Evolutionary conservation across 2,888 invertebrate genomes (phyloP), one percentile per base, ranked within the genome.

Genomic region (Diarsia brunnea): DNA sequence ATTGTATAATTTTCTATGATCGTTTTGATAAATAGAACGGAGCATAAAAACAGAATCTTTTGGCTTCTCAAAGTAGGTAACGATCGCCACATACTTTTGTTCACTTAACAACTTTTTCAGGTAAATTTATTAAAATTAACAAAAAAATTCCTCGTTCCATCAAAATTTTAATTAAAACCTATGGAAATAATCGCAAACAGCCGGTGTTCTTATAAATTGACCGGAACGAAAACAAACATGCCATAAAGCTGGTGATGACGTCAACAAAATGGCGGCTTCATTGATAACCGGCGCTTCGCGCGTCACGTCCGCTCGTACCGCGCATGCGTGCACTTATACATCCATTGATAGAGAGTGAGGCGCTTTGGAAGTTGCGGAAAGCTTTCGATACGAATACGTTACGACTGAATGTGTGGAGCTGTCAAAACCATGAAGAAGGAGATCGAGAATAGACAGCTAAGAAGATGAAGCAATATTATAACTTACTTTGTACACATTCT

Each of bases 211-310:
- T 89, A 91, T 92, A 92, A 93, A 92, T 91, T 89, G 77, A 58
- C 83, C 84, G 81, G 90, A 91, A 91, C 84, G 91, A 94, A 94
- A 95, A 95, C 95, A 95, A 95, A 95, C 94, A 94, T 94, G 90
- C 88, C 89, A 89, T 91, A 91, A 89, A 73, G 70, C 90, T 92
- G 93, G 94, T 93, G 88, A 86, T 96, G 96, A 96, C 96, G 96
- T 96, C 95, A 96, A 87, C 92, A 94, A 94, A 90, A 95, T 95
- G 95, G 95, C 93, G 77, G 86, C 72, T 89, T 93, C 96, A 96
- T 96, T 96, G 96, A 96, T 95, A 94, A 78, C 86, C 90, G 90
- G 91, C 90, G 92, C 90, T 89, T 87, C 88, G 89, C 86, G 94
- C 94, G 95, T 94, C 91, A 87, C 91, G 55, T 82, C 77, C 73